phyloP scores from a whole-genome alignment of 1,140 invertebrate genomes.

The Plectrocnemia conspersa region DNA sequence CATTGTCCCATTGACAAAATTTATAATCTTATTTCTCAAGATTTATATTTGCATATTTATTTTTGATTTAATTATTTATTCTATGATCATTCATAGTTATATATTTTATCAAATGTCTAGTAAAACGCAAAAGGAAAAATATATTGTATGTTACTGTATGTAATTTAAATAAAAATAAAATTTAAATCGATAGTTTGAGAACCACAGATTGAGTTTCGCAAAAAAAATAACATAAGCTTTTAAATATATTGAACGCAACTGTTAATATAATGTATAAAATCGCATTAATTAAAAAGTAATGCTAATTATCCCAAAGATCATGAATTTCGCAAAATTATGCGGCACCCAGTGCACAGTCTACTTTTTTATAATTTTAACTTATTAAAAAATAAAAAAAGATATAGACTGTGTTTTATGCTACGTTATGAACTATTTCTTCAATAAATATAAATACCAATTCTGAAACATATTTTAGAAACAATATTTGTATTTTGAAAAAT shows the following conservation, averaged over 20 bases:
- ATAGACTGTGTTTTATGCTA: too few relatives aligned
- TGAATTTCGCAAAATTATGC: background rate
- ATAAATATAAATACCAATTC: too few relatives aligned
- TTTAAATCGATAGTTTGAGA: background rate
- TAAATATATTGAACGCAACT: background rate
- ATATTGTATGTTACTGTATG: background rate
- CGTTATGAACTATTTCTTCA: too few relatives aligned
- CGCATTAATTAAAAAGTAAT: background rate
- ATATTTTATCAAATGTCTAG: background rate
- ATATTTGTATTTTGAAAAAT: too few relatives aligned
- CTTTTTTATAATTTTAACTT: too few relatives aligned
- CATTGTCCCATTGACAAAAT: too few relatives aligned
- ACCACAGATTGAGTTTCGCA: background rate
- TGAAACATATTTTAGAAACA: too few relatives aligned
- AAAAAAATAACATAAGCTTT: background rate
- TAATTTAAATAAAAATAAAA: background rate
- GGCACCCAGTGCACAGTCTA: background rate
- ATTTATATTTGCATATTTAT: background rate
- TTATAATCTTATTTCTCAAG: too few relatives aligned
- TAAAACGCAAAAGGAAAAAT: background rate
- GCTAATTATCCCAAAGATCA: background rate
- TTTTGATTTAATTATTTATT: too few relatives aligned
- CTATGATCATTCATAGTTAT: too few relatives aligned
- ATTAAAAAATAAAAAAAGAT: too few relatives aligned
- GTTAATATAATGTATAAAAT: background rate